Evolutionary conservation across 2,888 invertebrate genomes (phyloP).

Genomic region (Diarsia dahlii): DNA sequence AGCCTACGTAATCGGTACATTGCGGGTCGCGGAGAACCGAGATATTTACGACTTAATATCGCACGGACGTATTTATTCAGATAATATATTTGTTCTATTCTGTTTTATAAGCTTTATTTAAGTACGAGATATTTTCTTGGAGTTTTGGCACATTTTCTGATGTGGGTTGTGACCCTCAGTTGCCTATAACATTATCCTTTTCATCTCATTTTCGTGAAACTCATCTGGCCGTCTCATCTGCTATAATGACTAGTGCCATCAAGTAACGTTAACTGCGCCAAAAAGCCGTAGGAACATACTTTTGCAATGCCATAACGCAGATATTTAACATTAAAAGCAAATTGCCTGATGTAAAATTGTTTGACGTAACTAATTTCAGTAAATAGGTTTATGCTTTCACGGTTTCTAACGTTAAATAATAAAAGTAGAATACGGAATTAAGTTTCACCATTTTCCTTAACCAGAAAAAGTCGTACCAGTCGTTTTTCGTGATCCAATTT

Average conservation of each 20-base stretch:
- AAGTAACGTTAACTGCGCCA: constrained; percentile 35
- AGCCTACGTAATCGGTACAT: constrained; percentile 73
- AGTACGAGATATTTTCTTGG: constrained; percentile 32
- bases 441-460: constrained; percentile 38
- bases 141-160: constrained; percentile 31
- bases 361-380: constrained; percentile 36
- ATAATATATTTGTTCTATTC: constrained; percentile 56
- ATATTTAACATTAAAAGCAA: constrained; percentile 39
- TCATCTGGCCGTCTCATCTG: constrained; percentile 47
- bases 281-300: constrained; percentile 31
- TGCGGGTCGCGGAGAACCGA: constrained; percentile 66
- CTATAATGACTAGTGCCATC: constrained; percentile 49
- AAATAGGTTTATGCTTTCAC: constrained; percentile 25
- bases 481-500: constrained; percentile 30
- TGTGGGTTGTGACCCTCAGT: constrained; percentile 42
- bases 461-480: constrained; percentile 32
- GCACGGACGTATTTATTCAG: constrained; percentile 69
- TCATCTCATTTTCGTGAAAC: constrained; percentile 48
- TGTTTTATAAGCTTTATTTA: constrained; percentile 37
- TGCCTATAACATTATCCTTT: constrained; percentile 60
- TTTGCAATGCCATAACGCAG: constrained; percentile 18
- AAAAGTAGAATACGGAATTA: constrained; percentile 46
- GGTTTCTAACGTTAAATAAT: constrained; percentile 40
- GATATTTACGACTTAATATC: constrained; percentile 83
- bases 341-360: constrained; percentile 31